Conservation (phyloP, 1,140 invertebrate species). For the Drosophila lacertosa region DNA sequence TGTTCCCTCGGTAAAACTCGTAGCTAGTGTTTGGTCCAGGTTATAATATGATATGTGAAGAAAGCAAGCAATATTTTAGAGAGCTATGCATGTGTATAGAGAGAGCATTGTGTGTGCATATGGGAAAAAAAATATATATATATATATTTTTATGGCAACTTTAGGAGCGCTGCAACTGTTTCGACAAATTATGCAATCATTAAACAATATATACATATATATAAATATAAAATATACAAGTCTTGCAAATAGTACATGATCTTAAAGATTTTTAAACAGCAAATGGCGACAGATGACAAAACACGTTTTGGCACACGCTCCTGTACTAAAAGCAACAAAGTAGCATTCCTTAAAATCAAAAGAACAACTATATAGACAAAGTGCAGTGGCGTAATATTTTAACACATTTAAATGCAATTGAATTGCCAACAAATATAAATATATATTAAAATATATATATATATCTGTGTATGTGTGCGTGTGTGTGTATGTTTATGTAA, state of each 20-base stretch:
- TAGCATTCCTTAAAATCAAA: constrained; percentile 24
- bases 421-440: constrained; percentile 38
- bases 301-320: constrained; percentile 18
- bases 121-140: constrained; percentile 22
- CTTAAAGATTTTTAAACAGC: constrained; percentile 13
- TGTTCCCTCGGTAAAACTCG: constrained; percentile 4
- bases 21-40: constrained; percentile 2
- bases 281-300: background rate
- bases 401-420: constrained; percentile 34
- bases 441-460: constrained; percentile 2
- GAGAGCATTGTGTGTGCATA: constrained; percentile 26
- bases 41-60: constrained; percentile 2
- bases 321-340: constrained; percentile 13
- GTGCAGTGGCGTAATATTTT: constrained; percentile 25
- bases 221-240: background rate
- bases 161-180: constrained; percentile 45
- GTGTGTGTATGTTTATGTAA: background rate
- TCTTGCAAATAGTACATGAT: constrained; percentile 9
- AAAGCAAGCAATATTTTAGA: constrained; percentile 50
- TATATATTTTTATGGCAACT: constrained; percentile 66
- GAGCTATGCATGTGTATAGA: constrained; percentile 9
- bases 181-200: constrained; percentile 55
- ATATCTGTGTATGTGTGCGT: background rate
- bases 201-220: constrained; percentile 19
- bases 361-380: constrained; percentile 31